Evolutionary conservation across 2,888 invertebrate genomes (phyloP), one percentile per base, ranked within the genome.

Genomic region (Poecilus cupreus): DNA sequence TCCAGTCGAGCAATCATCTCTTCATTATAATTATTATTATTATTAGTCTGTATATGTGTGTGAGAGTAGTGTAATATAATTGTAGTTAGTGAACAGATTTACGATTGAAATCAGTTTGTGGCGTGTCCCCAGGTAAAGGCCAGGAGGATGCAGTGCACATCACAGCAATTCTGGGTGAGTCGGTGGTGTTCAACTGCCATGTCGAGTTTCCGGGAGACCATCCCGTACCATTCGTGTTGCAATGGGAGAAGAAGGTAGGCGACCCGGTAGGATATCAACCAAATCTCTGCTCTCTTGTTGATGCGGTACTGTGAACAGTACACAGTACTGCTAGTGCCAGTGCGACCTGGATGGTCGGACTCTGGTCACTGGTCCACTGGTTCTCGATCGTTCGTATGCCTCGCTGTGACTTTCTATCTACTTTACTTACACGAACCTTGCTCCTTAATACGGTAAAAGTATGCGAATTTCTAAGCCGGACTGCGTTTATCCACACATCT

Each of bases 181-280:
- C 96, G 90, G 97, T 98, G 91, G 96, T 98, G 90, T 96, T 98
- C 93, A 97, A 97, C 92, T 98, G 98, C 92, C 96, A 97, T 92
- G 97, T 98, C 91, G 96, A 97, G 91, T 98, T 97, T 91, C 96
- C 97, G 90, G 96, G 96, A 91, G 96, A 97, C 91, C 95, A 96
- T 91, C 96, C 97, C 89, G 96, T 97, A 92, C 97, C 97, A 91
- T 97, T 97, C 93, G 97, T 98, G 92, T 95, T 98, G 91, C 97
- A 97, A 93, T 98, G 98, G 98, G 96, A 97, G 94, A 98, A 98
- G 95, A 97, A 97, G 96, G 97, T 97, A 96, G 95, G 96, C 95
- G 95, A 96, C 92, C 95, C 95, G 96, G 96, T 96, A 96, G 94
- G 96, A 94, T 94, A 93, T 92, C 91, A 88, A 88, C 89, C 90